These are phyloP conservation scores for Pteronura brasiliensis DNA, from an alignment of 2,113 vertebrate species.

Conservation along the genomic window DNA sequence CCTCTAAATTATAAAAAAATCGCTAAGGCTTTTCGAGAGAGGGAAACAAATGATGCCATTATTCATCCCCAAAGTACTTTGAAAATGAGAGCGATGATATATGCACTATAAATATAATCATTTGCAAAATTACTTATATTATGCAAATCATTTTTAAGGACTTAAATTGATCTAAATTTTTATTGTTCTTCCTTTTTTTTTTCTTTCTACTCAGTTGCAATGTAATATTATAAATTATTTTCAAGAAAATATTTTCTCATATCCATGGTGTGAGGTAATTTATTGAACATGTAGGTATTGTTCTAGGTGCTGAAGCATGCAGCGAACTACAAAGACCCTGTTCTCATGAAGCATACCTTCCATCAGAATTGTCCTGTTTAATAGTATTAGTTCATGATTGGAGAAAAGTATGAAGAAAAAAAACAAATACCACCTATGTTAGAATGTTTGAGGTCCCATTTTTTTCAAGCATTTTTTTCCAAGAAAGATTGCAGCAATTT, in stretches of 20 bases:
- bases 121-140: not conserved
- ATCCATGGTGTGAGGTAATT: not conserved
- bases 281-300: not conserved
- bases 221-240: not conserved
- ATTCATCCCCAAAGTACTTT: not conserved
- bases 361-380: not conserved
- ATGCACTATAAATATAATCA: not conserved
- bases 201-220: not conserved
- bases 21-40: not conserved
- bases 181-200: not conserved
- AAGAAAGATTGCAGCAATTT: not conserved
- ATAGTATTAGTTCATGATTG: not conserved
- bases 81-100: not conserved
- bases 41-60: not conserved
- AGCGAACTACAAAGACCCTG: not conserved
- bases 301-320: not conserved
- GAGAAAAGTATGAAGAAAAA: not conserved
- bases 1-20: not conserved
- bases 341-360: not conserved
- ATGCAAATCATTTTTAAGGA: not conserved
- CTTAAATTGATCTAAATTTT: not conserved
- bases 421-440: not conserved
- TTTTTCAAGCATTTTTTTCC: not conserved
- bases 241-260: not conserved
- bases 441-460: not conserved